Base-by-base conservation (phyloP, 30 jellyfish, hydroid and myxozoan genomes). In the Cassiopea xamachana region DNA sequence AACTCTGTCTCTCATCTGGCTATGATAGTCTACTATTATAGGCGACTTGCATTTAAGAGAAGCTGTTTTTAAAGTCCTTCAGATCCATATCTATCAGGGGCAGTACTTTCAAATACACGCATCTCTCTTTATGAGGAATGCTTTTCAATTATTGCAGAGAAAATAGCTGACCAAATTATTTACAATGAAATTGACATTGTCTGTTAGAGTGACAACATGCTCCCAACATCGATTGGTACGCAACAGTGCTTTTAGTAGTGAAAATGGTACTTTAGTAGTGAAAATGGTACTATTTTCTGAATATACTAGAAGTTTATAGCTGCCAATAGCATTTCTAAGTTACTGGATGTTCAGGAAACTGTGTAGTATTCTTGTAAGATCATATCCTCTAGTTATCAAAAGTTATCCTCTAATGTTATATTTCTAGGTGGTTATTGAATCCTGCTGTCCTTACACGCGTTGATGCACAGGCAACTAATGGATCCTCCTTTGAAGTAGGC, bases 71-170 rank as follows among this genome's bases (percentile, higher is more conserved):
- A 1, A 86, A 19, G 1, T 86, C 55, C 60, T 48, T 86, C 1
- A 86, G 88, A 75, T 73, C 73, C 47, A 58, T 73, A 59, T 86
- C 81, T 1, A 87, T 55, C 92, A 84, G 79, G 92, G 78, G 86
- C 92, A 84, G 44, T 70, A 69, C 51, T 84, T 46, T 58, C 86
- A 18, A 86, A 84, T 27, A 84, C 92, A 18, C 92, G 86, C 92
- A 84, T 69, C 9, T 71, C 77, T 13, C 6, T 13, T 39, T 43
- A 13, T 44, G 92, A 79, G 48, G 79, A 77, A 84, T 84, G 92
- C 9, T 51, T 70, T 46, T 84, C 86, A 1, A 73, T 84, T 19
- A 84, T 84, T 13, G 7, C 61, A 15, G 92, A 84, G 51, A 84
- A 73, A 15, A 84, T 2, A 46, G 46, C 58, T 5, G 79, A 69